phyloP scores from a whole-genome alignment of 2,888 invertebrate genomes.

The Agrilus cyanescens region DNA sequence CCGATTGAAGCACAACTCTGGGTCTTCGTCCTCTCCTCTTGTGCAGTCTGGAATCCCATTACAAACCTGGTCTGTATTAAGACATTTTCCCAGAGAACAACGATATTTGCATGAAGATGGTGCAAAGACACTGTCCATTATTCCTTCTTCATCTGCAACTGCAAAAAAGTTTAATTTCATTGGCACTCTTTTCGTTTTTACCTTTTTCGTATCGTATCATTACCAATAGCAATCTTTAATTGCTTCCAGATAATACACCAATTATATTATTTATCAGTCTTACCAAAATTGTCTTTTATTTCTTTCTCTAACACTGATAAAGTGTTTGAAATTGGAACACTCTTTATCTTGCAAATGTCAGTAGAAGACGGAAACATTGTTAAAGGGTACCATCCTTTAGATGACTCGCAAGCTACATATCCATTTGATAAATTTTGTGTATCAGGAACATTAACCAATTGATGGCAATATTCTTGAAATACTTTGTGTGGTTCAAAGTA shows the following conservation, averaged over 20 bases:
- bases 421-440: slow-evolving; percentile 44
- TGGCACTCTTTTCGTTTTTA: not conserved
- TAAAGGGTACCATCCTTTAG: slow-evolving; percentile 58
- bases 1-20: slow-evolving; percentile 33
- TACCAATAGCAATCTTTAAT: too few species aligned
- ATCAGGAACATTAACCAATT: slow-evolving; percentile 9
- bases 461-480: slow-evolving; percentile 12
- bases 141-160: slow-evolving; percentile 1
- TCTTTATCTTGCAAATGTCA: slow-evolving; percentile 12
- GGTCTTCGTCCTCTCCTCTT: slow-evolving; percentile 54
- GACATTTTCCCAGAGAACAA: slow-evolving; percentile 59
- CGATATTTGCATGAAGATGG: slow-evolving; percentile 25
- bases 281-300: slow-evolving; percentile 41
- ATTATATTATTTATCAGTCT: slow-evolving; percentile 9
- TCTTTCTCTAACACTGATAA: slow-evolving; percentile 39
- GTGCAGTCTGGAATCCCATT: slow-evolving; percentile 58
- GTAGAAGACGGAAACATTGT: slow-evolving; percentile 41
- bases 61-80: slow-evolving; percentile 47
- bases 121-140: too few species aligned
- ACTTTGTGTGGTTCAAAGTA: slow-evolving; percentile 39
- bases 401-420: slow-evolving; percentile 52
- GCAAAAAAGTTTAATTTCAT: slow-evolving; percentile 9
- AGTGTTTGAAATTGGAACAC: too few species aligned
- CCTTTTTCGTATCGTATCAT: too few species aligned
- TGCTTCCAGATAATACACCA: too few species aligned